Evolutionary conservation across 1,140 invertebrate genomes (phyloP), one percentile per base, ranked within the genome.

Genomic region (Drosophila prosaltans): DNA sequence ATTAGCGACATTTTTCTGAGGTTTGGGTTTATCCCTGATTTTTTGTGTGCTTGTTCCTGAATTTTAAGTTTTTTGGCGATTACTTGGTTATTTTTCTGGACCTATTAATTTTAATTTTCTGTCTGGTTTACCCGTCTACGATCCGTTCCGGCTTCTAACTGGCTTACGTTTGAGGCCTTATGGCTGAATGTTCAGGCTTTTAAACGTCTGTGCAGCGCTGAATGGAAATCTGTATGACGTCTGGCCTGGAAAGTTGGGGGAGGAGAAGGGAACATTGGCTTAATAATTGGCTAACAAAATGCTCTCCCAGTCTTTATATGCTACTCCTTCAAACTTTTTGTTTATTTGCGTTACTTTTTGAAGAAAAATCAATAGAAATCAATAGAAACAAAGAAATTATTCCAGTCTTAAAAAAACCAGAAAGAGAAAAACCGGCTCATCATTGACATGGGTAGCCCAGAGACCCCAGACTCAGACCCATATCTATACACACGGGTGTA

Each of bases 111-210:
- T 7, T 11, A 26, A 55, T 57, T 71, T 67, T 48, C 40, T 60
- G 62, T 43, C 30, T 40, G 65, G n/a, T 58, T 62, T 62, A 41
- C 9, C 78, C 66, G 65, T 67, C 54, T 79, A 64, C 84, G 84
- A 90, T 90, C 88, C 91, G 91, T 91, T 84, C 74, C 79, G 81
- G 77, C 77, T 78, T 78, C 80, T 88, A 86, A 90, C 91, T 91
- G 84, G 72, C 80, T 91, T 78, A 71, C 88, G 75, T 86, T 81
- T 91, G 91, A 91, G 69, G 64, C 54, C 80, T 84, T 83, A 90
- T 81, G 74, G 90, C 90, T 91, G 90, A 91, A 91, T 91, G 74
- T 66, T 59, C 59, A 65, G 72, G 71, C 84, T 91, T 92, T 91
- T 91, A 91, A 91, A 82, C 76, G 76, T 72, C 85, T 77, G 78